Conservation (phyloP, 2,888 invertebrate species). For the Ectobius pallidus region DNA sequence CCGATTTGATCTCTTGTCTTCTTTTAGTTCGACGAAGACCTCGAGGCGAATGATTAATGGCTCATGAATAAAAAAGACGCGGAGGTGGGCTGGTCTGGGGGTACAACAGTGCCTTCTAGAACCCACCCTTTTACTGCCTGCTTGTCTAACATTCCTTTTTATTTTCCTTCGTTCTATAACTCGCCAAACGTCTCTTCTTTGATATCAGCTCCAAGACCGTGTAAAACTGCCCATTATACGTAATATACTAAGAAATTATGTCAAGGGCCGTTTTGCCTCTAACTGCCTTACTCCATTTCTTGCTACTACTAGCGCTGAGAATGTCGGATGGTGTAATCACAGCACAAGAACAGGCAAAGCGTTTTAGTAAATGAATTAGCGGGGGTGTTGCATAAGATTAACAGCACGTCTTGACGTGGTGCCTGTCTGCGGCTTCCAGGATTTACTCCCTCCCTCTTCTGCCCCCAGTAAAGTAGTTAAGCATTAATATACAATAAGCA, state of each 20-base stretch:
- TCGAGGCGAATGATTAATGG: constrained; percentile 14
- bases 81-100: background rate
- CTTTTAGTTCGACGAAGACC: background rate
- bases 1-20: background rate
- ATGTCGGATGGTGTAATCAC: background rate
- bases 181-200: background rate
- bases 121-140: background rate
- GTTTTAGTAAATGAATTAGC: background rate
- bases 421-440: no score
- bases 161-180: background rate
- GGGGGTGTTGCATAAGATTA: background rate
- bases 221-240: constrained; percentile 20
- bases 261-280: background rate
- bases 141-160: background rate
- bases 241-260: constrained; percentile 22
- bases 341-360: background rate
- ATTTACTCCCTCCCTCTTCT: no score
- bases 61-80: constrained; percentile 23
- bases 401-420: background rate
- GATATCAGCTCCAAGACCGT: background rate
- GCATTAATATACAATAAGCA: no score
- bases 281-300: background rate
- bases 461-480: no score
- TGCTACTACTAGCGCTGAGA: background rate
- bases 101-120: background rate